A percentile compares a stretch with the other conserved stretches of the same genome.
These are phyloP conservation scores for Calvadosia cruxmelitensis DNA, from an alignment of 30 jellyfish, hydroid and myxozoan species.

Conservation along the genomic window DNA sequence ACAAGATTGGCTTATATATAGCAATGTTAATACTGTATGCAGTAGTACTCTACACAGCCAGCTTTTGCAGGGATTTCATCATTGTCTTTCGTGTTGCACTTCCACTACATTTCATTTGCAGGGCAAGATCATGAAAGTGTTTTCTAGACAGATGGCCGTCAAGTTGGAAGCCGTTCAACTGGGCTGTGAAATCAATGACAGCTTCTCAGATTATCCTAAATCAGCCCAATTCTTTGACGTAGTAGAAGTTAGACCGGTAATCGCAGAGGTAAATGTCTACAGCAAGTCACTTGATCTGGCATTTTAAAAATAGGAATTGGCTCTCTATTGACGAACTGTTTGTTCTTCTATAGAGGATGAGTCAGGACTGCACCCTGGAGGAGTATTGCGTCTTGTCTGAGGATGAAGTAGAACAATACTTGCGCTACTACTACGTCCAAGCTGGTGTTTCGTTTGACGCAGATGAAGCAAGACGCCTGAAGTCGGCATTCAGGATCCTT, in stretches of 20 bases:
- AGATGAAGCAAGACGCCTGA: conserved; percentile 41
- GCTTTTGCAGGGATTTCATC: no score
- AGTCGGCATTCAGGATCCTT: conserved; percentile 48
- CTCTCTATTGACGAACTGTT: background rate
- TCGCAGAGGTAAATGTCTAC: background rate
- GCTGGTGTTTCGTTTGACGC: conserved; percentile 46
- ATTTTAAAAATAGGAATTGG: background rate
- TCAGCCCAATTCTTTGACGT: background rate
- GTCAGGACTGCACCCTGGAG: background rate
- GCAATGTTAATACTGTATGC: no score
- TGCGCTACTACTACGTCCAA: conserved; percentile 42
- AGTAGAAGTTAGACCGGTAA: background rate
- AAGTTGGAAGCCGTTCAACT: conserved; percentile 12
- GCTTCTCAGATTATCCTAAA: background rate
- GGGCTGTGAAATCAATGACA: background rate
- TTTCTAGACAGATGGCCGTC: conserved; percentile 67
- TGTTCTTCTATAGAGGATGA: background rate
- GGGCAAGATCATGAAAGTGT: conserved; percentile 88
- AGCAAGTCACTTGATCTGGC: background rate
- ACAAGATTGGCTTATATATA: no score
- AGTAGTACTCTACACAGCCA: no score
- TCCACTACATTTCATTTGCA: conserved; percentile 20
- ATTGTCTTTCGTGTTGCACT: no score
- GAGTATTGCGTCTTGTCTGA: conserved; percentile 4
- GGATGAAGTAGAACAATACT: conserved; percentile 47